Percentiles rank a stretch among this genome's conserved stretches.
These are phyloP conservation scores for Whitmania pigra DNA, from an alignment of 1,140 invertebrate species.

Conservation along the genomic window DNA sequence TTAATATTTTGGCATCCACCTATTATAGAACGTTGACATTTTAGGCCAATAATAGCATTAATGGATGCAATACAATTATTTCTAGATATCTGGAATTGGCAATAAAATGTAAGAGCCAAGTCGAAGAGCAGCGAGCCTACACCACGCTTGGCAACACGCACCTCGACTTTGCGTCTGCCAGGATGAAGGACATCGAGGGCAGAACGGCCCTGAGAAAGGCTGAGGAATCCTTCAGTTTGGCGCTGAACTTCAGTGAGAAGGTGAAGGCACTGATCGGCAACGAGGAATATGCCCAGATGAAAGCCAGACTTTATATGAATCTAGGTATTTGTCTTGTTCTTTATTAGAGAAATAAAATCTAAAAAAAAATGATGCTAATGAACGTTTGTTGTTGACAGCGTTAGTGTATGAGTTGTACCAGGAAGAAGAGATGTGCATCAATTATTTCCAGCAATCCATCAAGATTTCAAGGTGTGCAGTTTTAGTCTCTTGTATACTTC, in stretches of 20 bases:
- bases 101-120: conserved; percentile 4
- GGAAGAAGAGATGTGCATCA: background rate
- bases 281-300: background rate
- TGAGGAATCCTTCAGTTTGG: conserved; percentile 2
- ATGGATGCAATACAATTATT: too few species aligned
- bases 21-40: too few species aligned
- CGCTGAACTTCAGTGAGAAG: background rate
- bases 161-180: background rate
- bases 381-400: background rate
- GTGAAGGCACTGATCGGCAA: background rate
- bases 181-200: background rate
- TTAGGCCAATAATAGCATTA: too few species aligned
- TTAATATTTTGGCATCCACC: too few species aligned
- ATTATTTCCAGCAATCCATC: conserved; percentile 7
- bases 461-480: background rate
- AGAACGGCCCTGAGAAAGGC: conserved; percentile 1
- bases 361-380: background rate
- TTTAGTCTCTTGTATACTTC: background rate
- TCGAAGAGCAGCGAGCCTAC: background rate
- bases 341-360: background rate
- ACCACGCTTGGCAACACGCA: background rate
- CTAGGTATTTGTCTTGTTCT: background rate
- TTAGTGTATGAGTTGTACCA: background rate
- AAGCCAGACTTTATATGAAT: background rate
- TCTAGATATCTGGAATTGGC: background rate